These are phyloP conservation scores for Picus viridis DNA, from an alignment of 2,797 vertebrate species.

Conservation along the genomic window DNA sequence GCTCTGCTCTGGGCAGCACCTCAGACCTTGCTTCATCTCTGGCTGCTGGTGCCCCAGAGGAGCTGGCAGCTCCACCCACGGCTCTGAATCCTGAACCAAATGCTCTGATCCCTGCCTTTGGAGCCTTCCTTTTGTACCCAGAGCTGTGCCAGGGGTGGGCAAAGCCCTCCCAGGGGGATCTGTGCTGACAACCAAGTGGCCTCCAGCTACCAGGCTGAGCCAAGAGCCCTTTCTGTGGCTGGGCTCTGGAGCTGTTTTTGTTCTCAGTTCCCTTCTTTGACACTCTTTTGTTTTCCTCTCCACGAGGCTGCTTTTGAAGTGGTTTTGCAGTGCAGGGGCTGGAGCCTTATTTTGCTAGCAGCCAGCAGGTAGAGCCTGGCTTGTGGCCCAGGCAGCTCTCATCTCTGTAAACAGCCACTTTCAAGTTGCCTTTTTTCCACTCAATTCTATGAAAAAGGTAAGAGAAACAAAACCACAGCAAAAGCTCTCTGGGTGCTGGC, in stretches of 20 bases:
- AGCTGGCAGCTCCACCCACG: too few relatives aligned
- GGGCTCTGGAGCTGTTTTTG: conserved; percentile 3
- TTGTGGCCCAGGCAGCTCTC: background rate
- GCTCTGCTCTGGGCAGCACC: too few relatives aligned
- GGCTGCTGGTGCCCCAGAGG: too few relatives aligned
- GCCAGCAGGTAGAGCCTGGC: background rate
- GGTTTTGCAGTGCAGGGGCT: conserved; percentile 65
- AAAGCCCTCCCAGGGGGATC: background rate
- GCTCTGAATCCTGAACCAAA: too few relatives aligned
- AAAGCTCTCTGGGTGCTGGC: background rate
- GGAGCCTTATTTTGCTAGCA: too few relatives aligned
- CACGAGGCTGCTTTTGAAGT: conserved; percentile 76
- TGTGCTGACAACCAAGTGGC: accelerated
- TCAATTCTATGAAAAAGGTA: background rate
- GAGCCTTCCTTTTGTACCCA: too few relatives aligned
- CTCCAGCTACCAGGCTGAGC: background rate
- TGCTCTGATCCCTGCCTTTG: too few relatives aligned
- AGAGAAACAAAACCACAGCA: background rate
- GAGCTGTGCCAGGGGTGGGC: background rate
- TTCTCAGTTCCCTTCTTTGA: conserved; percentile 68
- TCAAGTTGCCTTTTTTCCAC: background rate
- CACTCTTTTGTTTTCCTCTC: conserved; percentile 49
- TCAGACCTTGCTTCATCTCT: too few relatives aligned
- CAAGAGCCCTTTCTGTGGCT: background rate
- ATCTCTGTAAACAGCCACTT: conserved; percentile 4